phyloP scores from a whole-genome alignment of 2,888 invertebrate species.

The Sarcophaga subvicina region DNA sequence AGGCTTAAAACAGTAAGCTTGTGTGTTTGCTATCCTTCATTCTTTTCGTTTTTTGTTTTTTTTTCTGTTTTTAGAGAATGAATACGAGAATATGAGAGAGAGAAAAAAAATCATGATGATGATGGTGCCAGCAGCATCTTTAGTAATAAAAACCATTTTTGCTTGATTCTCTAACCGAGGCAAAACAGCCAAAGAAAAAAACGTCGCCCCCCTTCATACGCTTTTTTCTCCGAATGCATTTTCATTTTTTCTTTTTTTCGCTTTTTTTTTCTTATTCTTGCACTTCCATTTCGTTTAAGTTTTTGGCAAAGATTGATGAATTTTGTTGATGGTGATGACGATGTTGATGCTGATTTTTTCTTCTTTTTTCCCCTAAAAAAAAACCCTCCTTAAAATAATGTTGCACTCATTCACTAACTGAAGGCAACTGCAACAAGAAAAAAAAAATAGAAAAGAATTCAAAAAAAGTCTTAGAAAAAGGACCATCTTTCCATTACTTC shows the following conservation, averaged over 20 bases:
- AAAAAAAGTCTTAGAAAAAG: neutral
- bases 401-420: slow-evolving; percentile 61
- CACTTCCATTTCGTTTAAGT: slow-evolving; percentile 73
- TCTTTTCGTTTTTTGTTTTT: neutral
- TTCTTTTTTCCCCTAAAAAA: slow-evolving; percentile 29
- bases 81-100: slow-evolving; percentile 15
- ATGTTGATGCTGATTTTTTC: slow-evolving; percentile 58
- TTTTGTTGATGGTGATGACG: slow-evolving; percentile 76
- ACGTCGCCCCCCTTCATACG: slow-evolving; percentile 37
- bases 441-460: neutral
- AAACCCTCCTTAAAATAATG: slow-evolving; percentile 57
- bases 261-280: slow-evolving; percentile 52
- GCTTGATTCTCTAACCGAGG: slow-evolving; percentile 44
- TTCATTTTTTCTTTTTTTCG: slow-evolving; percentile 41
- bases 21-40: neutral
- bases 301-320: slow-evolving; percentile 81
- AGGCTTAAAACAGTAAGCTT: slow-evolving; percentile 35
- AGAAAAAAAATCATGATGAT: slow-evolving; percentile 5
- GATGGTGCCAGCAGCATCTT: slow-evolving; percentile 68
- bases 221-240: slow-evolving; percentile 54
- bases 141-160: slow-evolving; percentile 51
- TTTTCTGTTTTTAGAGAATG: slow-evolving; percentile 45
- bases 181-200: slow-evolving; percentile 24
- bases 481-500: slow-evolving; percentile 41
- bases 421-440: slow-evolving; percentile 26